A percentile compares a stretch with the other conserved stretches of the same genome.
Conservation (phyloP, 1,140 invertebrate species). For the Ericerus pela region DNA sequence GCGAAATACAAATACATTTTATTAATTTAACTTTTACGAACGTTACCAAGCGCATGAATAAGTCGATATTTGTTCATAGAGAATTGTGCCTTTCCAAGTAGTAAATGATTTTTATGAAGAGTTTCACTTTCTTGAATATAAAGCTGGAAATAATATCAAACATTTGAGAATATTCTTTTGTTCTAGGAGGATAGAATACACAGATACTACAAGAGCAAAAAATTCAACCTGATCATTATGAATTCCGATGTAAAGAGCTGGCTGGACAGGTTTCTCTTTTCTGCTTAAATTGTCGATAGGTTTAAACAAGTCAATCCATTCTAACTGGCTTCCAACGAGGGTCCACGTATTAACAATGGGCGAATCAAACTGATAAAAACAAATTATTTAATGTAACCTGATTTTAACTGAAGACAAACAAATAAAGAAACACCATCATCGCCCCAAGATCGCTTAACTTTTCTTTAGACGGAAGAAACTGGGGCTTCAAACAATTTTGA, state of each 20-base stretch:
- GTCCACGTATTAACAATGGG: slow-evolving; percentile 76
- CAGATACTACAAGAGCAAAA: background rate
- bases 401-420: too few relatives aligned
- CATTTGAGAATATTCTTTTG: background rate
- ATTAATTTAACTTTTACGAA: too few relatives aligned
- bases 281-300: slow-evolving; percentile 26
- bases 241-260: slow-evolving; percentile 69
- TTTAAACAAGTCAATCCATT: slow-evolving; percentile 59
- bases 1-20: too few relatives aligned
- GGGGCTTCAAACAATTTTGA: slow-evolving; percentile 11
- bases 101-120: background rate
- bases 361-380: slow-evolving; percentile 47
- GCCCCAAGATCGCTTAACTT: too few relatives aligned
- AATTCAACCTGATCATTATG: slow-evolving; percentile 54
- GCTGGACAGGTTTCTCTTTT: slow-evolving; percentile 28
- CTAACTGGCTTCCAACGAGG: slow-evolving; percentile 43
- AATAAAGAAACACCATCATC: too few relatives aligned
- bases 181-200: too few relatives aligned
- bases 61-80: background rate
- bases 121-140: slow-evolving; percentile 57
- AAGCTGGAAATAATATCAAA: slow-evolving; percentile 33
- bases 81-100: background rate
- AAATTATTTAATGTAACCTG: slow-evolving; percentile 15
- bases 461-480: slow-evolving; percentile 12
- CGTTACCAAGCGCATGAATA: background rate